phyloP scores from a whole-genome alignment of 2,797 vertebrate species.

The Pachyuromys duprasi region DNA sequence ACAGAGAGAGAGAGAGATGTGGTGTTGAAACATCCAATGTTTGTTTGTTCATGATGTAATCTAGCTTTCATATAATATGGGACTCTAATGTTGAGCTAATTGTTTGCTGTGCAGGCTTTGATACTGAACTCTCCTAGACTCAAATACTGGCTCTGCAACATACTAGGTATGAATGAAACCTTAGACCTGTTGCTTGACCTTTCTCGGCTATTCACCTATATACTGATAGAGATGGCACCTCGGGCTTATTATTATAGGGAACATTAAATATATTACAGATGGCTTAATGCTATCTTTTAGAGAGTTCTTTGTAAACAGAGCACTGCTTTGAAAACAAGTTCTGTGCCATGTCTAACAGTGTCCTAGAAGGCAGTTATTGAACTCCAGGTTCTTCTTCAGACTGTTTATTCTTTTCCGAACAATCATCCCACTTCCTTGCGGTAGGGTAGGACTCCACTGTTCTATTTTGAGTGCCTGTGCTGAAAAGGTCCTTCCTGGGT shows the following conservation, averaged over 20 bases:
- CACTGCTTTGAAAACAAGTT: conserved; percentile 24
- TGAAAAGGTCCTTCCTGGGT: conserved; percentile 51
- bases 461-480: conserved; percentile 48
- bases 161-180: conserved; percentile 45
- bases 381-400: background rate
- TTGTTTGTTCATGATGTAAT: conserved; percentile 16
- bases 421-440: conserved; percentile 45
- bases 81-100: background rate
- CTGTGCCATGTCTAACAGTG: background rate
- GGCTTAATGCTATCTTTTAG: conserved; percentile 29
- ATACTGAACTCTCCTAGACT: background rate
- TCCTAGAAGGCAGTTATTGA: background rate
- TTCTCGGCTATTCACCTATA: conserved; percentile 7
- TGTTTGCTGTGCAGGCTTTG: conserved; percentile 29
- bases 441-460: background rate
- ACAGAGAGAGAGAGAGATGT: background rate
- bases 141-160: conserved; percentile 47
- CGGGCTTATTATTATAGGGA: conserved; percentile 20
- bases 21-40: background rate
- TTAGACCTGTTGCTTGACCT: conserved; percentile 12
- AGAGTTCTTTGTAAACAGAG: conserved; percentile 46
- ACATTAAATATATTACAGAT: background rate
- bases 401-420: conserved; percentile 56
- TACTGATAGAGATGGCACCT: conserved; percentile 21
- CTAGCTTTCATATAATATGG: background rate